Base-by-base conservation (phyloP, 2,797 vertebrate genomes). In the Sebastes minor region DNA sequence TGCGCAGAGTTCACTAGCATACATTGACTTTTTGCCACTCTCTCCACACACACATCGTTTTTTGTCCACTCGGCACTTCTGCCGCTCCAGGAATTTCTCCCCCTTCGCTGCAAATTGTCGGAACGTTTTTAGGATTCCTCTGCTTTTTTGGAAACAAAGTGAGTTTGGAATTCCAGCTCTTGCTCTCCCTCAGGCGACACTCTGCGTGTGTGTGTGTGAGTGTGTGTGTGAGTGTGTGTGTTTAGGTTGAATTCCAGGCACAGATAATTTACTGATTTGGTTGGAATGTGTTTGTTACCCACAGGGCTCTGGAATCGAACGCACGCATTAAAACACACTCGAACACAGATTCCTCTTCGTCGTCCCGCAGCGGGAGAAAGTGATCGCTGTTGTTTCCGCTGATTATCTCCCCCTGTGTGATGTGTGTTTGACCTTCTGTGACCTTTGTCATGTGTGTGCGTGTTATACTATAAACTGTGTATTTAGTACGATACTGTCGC, bases 271-370 rank as follows among this genome's bases (percentile, higher is more conserved):
- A 90, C 89, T 82, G 91, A 95, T 95, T 94, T 94, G 84, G 38
- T 53, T 91, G 93, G 94, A 95, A 94, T 95, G 86, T 94, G 85
- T 95, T 92, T 94, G 90, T 92, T 94, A 90, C 82, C 92, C 89
- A 68, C 87, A 90, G 86, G 75, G 74, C 74, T 87, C 80, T 92
- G 80, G 89, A 92, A 64, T 79, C 81, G 27, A 83, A 84, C 61
- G 71, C 74, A 46, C 64, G 64, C 61, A 30, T 33, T 78, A 33
- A 76, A 67, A 80, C 30, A 71, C 80, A 84, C 74, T 78, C 30
- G 76, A 59, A 86, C 80, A 67, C 71, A 74, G 66, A 82, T 78
- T 82, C 78, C 3, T 71, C 76, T 71, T 81, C 80, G 67, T 83
- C 75, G 56, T 75, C 80, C 63, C 42, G 12, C 85, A 75, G 84